Conservation (phyloP, 2,888 invertebrate genomes). For the Pelosia muscerda region DNA sequence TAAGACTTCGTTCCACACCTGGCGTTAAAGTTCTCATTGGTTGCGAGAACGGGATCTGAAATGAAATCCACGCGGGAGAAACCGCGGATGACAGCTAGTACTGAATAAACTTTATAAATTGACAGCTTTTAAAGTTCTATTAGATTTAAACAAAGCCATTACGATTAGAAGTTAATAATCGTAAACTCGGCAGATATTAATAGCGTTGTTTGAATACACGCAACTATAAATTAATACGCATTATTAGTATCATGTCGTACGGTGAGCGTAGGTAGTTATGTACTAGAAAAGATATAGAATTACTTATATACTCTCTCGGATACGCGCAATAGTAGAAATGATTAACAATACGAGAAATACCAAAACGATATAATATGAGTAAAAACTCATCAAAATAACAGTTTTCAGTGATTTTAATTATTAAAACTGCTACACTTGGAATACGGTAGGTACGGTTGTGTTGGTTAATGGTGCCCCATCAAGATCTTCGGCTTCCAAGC, state of each 20-base stretch:
- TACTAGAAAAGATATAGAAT: background rate
- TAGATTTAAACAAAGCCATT: conserved; percentile 18
- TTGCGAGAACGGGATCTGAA: no score
- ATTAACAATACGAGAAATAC: background rate
- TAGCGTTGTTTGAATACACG: background rate
- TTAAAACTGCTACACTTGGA: background rate
- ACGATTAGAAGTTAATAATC: conserved; percentile 9
- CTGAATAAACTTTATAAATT: background rate
- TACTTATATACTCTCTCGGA: background rate
- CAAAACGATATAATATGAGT: no score
- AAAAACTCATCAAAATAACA: no score
- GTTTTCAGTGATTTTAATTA: no score
- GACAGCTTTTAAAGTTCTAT: background rate
- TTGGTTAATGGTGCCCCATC: no score
- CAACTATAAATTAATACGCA: conserved; percentile 11
- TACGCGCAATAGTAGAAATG: background rate
- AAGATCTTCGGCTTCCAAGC: no score
- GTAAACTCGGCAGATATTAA: conserved; percentile 1
- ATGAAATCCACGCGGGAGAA: no score
- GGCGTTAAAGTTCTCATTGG: no score
- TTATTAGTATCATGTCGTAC: conserved; percentile 3
- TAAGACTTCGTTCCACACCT: no score
- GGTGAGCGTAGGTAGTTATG: background rate
- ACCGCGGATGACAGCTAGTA: no score
- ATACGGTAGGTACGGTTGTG: background rate